These are phyloP conservation scores for Channa maculata DNA, from an alignment of 2,113 vertebrate species.

Conservation along the genomic window DNA sequence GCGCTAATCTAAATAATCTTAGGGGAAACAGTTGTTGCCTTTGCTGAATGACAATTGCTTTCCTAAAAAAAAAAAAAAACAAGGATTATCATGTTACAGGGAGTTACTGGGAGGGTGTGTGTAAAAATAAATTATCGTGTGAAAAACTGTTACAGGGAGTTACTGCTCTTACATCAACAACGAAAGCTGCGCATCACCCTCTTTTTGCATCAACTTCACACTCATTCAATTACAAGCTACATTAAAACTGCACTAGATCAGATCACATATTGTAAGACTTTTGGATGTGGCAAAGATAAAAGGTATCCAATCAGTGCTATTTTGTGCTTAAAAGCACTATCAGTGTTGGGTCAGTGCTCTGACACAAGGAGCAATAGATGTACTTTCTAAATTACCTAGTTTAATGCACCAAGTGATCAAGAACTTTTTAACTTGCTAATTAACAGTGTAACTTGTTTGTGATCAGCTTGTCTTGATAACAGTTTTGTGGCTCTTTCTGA, in stretches of 20 bases:
- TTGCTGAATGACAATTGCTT: slow-evolving; percentile 38
- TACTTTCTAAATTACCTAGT: neutral
- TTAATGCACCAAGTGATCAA: neutral
- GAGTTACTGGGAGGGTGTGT: neutral
- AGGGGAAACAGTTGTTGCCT: slow-evolving; percentile 24
- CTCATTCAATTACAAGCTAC: neutral
- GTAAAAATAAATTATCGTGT: no score
- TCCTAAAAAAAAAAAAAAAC: slow-evolving; percentile 6
- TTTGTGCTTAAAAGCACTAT: neutral
- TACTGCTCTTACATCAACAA: neutral
- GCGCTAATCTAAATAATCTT: slow-evolving; percentile 45
- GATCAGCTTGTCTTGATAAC: slow-evolving; percentile 11
- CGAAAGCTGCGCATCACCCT: neutral
- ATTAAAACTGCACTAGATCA: slow-evolving; percentile 12
- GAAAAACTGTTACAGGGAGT: neutral
- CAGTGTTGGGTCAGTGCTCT: slow-evolving; percentile 1
- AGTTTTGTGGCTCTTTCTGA: neutral
- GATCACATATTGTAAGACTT: neutral
- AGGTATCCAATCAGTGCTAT: neutral
- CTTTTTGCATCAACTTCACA: slow-evolving; percentile 19
- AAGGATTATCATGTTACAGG: slow-evolving; percentile 17
- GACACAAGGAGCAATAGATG: neutral
- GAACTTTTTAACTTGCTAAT: slow-evolving; percentile 20
- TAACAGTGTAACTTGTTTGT: slow-evolving; percentile 19
- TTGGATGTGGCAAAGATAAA: neutral